phyloP scores from a whole-genome alignment of 2,888 invertebrate genomes.

The Epinotia nisella region DNA sequence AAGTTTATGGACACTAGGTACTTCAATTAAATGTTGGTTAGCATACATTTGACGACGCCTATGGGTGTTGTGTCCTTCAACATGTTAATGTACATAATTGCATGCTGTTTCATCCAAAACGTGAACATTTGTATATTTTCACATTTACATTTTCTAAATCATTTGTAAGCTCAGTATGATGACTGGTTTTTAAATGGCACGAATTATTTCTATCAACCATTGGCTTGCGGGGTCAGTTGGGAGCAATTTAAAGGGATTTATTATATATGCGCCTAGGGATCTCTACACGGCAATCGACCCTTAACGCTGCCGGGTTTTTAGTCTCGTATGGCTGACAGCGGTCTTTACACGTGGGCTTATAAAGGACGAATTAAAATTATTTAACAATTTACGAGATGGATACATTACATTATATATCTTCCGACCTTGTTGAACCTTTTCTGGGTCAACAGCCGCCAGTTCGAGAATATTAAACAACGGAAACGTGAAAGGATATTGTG shows the following conservation, averaged over 20 bases:
- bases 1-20: no score
- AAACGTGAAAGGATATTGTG: no score
- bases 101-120: no score
- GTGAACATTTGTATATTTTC: no score
- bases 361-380: constrained; percentile 16
- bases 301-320: constrained; percentile 1
- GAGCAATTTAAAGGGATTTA: constrained; percentile 30
- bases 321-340: constrained; percentile 13
- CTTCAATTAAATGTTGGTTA: no score
- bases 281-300: constrained; percentile 1
- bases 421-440: neutral
- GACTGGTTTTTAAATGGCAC: neutral
- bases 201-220: neutral
- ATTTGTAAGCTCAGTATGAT: neutral
- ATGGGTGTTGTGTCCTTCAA: no score
- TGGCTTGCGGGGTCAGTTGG: neutral
- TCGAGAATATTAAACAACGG: neutral
- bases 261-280: constrained; percentile 3
- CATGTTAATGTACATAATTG: no score
- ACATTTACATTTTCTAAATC: no score
- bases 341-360: constrained; percentile 10
- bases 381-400: neutral
- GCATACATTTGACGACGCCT: no score
- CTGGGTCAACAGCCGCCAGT: neutral
- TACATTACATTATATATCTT: neutral